phyloP scores from a whole-genome alignment of 2,113 vertebrate species.

The Datnioides undecimradiatus region DNA sequence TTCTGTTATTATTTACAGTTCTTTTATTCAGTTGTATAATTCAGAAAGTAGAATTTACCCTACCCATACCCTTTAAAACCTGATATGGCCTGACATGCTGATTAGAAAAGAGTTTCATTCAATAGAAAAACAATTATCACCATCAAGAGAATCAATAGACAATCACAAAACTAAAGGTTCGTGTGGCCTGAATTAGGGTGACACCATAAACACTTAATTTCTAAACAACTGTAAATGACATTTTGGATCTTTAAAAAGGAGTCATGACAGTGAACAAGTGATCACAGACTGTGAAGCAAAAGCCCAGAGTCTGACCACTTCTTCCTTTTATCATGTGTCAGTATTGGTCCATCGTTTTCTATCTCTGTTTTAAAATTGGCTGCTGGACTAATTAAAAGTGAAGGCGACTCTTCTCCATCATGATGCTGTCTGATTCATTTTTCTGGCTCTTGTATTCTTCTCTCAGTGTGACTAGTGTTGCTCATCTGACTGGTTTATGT shows the following conservation, averaged over 20 bases:
- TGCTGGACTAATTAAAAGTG: conserved; percentile 79
- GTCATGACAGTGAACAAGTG: conserved; percentile 5
- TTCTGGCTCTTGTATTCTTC: conserved; percentile 24
- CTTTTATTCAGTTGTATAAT: conserved; percentile 21
- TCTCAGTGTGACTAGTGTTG: neutral
- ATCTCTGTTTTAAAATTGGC: conserved; percentile 72
- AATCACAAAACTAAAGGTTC: conserved; percentile 60
- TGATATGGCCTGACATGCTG: neutral
- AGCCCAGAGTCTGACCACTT: conserved; percentile 31
- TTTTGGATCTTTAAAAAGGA: conserved; percentile 39
- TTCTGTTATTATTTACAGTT: conserved; percentile 23
- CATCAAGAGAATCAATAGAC: conserved; percentile 58
- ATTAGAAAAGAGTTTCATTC: conserved; percentile 11
- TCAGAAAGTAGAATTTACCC: conserved; percentile 22
- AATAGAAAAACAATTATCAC: conserved; percentile 35
- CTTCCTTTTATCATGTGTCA: conserved; percentile 42
- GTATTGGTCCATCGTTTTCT: conserved; percentile 63
- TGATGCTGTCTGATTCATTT: conserved; percentile 65
- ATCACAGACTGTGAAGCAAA: conserved; percentile 44
- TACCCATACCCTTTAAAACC: conserved; percentile 29
- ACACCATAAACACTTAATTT: neutral
- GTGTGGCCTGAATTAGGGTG: conserved; percentile 17
- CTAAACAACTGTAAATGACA: conserved; percentile 20
- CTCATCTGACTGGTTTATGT: conserved; percentile 16
- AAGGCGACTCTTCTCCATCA: conserved; percentile 71